A percentile compares a stretch with the other conserved stretches of the same genome.
Conservation (phyloP, 2,113 vertebrate genomes). For the Pangasianodon hypophthalmus region DNA sequence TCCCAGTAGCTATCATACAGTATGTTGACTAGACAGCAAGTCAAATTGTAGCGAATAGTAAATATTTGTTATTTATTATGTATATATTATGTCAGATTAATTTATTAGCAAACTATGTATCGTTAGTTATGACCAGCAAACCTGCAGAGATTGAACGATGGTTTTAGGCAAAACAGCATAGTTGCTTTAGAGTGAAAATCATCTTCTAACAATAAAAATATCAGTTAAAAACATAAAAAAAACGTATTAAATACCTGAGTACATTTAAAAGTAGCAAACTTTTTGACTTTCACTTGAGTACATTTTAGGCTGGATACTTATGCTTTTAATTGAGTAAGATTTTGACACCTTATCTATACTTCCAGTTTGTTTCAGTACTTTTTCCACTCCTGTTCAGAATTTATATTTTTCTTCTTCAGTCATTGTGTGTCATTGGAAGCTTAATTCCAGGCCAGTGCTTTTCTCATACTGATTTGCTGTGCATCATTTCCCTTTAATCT, state of each 20-base stretch:
- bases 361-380: neutral
- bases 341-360: neutral
- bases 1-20: neutral
- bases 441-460: slow-evolving; percentile 28
- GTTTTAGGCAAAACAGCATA: neutral
- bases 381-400: neutral
- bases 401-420: slow-evolving; percentile 17
- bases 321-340: neutral
- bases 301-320: neutral
- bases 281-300: neutral
- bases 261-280: neutral
- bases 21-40: neutral
- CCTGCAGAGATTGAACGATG: neutral
- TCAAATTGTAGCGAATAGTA: neutral
- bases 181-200: neutral
- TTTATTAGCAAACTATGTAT: neutral
- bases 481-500: slow-evolving; percentile 54
- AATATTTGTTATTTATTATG: neutral
- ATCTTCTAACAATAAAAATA: neutral
- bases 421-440: neutral
- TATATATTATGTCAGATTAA: neutral
- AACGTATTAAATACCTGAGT: neutral
- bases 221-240: too few relatives aligned
- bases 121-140: neutral
- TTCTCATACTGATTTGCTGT: slow-evolving; percentile 30